These are phyloP conservation scores for Pituophis catenifer DNA, from an alignment of 2,113 vertebrate species.

Conservation along the genomic window DNA sequence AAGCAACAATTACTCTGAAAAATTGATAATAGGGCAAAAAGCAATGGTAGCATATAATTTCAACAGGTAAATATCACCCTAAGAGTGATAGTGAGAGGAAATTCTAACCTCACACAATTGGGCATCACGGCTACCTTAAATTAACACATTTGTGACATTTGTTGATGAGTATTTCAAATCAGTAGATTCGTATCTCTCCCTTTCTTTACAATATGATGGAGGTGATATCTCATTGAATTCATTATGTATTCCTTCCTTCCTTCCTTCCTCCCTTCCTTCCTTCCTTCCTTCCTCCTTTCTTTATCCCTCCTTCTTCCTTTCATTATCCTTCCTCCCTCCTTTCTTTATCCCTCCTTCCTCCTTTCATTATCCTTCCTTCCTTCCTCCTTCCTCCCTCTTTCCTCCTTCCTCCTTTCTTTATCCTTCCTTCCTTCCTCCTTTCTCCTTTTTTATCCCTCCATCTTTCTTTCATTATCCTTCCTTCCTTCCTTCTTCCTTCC, in stretches of 20 bases:
- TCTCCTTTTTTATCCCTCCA: too few relatives aligned
- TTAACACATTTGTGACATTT: neutral
- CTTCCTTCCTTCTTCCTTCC: neutral
- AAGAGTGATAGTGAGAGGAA: neutral
- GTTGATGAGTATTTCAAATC: neutral
- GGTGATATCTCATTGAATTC: neutral
- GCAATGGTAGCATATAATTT: neutral
- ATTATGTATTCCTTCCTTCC: neutral
- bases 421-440: neutral
- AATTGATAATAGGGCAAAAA: neutral
- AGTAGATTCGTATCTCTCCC: neutral
- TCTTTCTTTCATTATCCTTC: neutral
- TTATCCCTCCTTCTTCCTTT: neutral
- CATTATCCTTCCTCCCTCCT: neutral
- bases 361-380: too few relatives aligned
- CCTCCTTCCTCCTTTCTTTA: neutral
- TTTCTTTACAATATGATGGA: neutral
- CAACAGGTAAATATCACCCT: neutral
- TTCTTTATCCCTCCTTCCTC: too few relatives aligned
- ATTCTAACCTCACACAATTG: neutral
- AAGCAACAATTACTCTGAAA: conserved; percentile 34
- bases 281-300: neutral
- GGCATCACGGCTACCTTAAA: neutral
- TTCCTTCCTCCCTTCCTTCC: too few relatives aligned
- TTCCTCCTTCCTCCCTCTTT: neutral